Evolutionary conservation across 2,888 invertebrate species (phyloP), one percentile per base, ranked within the genome.

Genomic region (Ornithoptera alexandrae): DNA sequence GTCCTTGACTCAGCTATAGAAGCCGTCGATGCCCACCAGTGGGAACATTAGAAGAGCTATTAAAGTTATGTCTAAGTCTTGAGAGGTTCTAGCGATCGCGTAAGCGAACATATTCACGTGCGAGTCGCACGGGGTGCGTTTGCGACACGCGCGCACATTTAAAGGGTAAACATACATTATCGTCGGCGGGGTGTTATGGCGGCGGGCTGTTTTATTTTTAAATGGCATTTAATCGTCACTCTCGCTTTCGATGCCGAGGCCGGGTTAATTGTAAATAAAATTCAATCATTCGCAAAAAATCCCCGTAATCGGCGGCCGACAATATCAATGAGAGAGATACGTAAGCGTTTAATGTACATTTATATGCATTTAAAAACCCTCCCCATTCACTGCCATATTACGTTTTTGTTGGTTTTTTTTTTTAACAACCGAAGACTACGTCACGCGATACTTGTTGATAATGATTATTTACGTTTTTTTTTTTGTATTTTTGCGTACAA

Each of bases 201-300:
- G 85, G 78, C 83, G 80, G 76, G 81, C 84, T 88, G 89, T 89
- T 92, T 91, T 91, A 90, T 92, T 92, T 92, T 92, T 89, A 92
- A 92, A 92, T 90, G 89, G 82, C 87, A 87, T 91, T 91, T 90
- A 90, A 92, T 91, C 86, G 88, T 88, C 90, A 90, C 90, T 92
- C 83, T 92, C 90, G 81, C 86, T 92, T 84, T 92, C 90, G 84
- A 78, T 79, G 82, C 82, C 85, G 87, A 83, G 85, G 85, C 84
- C 85, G 87, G 81, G 87, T 90, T 92, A 91, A 91, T 92, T 92
- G 91, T 92, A 91, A 92, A 92, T 92, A 92, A 91, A 92, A 92
- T 91, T 89, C 89, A 88, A 91, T 92, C 90, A 92, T 88, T 91
- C 87, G 90, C 86, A 89, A 92, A 92, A 92, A 92, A 89, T 82